Conservation (phyloP, 1,140 invertebrate genomes). For the Zeugodacus cucurbitae region DNA sequence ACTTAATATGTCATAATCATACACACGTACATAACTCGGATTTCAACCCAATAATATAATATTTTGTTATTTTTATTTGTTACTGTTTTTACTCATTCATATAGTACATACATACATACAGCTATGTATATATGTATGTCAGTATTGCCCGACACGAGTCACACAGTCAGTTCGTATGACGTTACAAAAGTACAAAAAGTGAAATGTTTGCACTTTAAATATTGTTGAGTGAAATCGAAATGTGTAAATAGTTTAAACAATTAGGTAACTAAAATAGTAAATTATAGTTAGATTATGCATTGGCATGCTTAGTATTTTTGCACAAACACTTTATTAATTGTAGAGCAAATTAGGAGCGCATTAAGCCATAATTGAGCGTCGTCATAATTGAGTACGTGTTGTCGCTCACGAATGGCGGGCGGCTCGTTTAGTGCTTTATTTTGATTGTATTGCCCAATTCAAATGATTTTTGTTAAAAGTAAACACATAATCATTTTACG, state of each 20-base stretch:
- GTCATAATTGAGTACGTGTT: background rate
- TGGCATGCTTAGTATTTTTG: background rate
- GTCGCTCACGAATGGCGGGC: background rate
- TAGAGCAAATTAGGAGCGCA: background rate
- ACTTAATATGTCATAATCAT: background rate
- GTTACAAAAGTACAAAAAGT: background rate
- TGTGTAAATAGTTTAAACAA: background rate
- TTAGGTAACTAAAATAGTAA: background rate
- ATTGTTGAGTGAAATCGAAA: slow-evolving; percentile 11
- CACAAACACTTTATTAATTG: background rate
- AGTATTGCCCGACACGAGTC: background rate
- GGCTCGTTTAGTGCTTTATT: background rate
- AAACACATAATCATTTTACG: background rate
- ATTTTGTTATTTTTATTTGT: background rate
- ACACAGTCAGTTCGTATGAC: background rate
- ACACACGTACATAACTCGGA: background rate
- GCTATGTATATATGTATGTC: background rate
- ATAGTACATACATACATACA: background rate
- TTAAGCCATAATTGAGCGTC: background rate
- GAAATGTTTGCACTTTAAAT: slow-evolving; percentile 9
- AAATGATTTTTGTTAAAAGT: background rate
- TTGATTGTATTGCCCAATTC: background rate
- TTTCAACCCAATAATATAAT: too few species aligned
- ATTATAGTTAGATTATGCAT: background rate
- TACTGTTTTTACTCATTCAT: background rate